Evolutionary conservation across 2,113 vertebrate species (phyloP), one percentile per base, ranked within the genome.

Genomic region (Hemicordylus capensis): DNA sequence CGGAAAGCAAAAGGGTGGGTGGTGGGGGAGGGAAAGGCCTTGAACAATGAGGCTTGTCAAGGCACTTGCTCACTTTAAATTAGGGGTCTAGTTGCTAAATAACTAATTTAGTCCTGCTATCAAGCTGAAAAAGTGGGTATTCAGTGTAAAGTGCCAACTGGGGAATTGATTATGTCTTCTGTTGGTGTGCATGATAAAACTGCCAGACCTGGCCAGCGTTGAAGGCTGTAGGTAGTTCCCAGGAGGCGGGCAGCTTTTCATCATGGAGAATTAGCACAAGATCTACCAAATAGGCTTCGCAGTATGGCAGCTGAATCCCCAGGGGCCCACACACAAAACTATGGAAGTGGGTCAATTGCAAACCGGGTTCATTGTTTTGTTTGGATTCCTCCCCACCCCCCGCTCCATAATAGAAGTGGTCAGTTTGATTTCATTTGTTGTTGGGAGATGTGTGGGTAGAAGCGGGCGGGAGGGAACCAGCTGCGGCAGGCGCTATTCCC

Each of bases 101-200:
- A 97, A 97, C 96, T 97, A 97, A 97, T 97, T 97, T 97, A 97
- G 96, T 95, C 95, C 92, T 94, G 95, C 97, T 97, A 97, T 97
- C 97, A 97, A 95, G 95, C 97, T 97, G 97, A 97, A 97, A 97
- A 97, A 97, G 95, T 96, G 94, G 95, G 95, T 96, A 97, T 97
- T 97, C 97, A 96, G 96, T 80, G 88, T 94, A 95, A 96, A 97
- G 96, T 96, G 97, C 96, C 95, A 96, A 93, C 96, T 93, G 90
- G 97, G 97, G 97, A 97, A 97, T 97, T 97, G 96, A 97, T 97
- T 97, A 97, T 97, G 94, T 97, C 96, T 96, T 93, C 94, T 96
- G 94, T 95, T 96, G 95, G 96, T 91, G 94, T 94, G 95, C 89
- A 95, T 96, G 96, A 97, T 96, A 94, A 97, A 97, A 96, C 89